Base-by-base conservation (phyloP, 1,140 invertebrate genomes). In the Scylla paramamosain region DNA sequence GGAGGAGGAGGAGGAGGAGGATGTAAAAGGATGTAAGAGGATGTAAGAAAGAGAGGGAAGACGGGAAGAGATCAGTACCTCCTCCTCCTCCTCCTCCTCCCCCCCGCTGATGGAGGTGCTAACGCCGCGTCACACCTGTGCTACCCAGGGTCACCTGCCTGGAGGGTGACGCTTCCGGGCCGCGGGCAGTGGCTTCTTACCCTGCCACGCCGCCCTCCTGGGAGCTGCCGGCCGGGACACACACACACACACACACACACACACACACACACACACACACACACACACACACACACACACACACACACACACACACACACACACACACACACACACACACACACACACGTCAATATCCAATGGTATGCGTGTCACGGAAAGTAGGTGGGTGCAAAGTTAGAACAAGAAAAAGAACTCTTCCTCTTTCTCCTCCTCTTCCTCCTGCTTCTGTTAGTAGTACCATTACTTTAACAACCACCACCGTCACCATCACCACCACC, bases 271-370 rank as follows among this genome's bases (percentile, higher is more conserved):
- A 48, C 46, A 59, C 52, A 59, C 52, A 59, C 52, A 59, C 52
- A 59, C 52, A 59, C 52, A 59, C 52, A 59, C 52, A 59, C 52
- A 59, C 52, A 59, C 52, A 59, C 52, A 59, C 52, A 59, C 52
- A 59, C 52, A 59, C 52, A 59, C 52, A 59, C 52, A 59, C 52
- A 59, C 52, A 59, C 52, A 59, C 52, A 59, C 52, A 59, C 39
- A 59, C 52, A 77, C 67, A 77, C 20, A 77, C 67, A 59, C 67
- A 77, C 67, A 77, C 67, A 77, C 67, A 77, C 67, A 77, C 67
- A n/a, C 67, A 77, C 67, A 77, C 67, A n/a, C 67, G 20, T 20
- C 20, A 20, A 77, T 59, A n/a, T 20, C 6, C n/a, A 77, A 25
- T 77, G 10, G 52, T 16, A 59, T 12, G 10, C 12, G 10, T 59